A percentile compares a stretch with the other conserved stretches of the same genome.
Evolutionary conservation across 2,113 vertebrate genomes (phyloP).

Genomic region (Gracilinanus agilis): DNA sequence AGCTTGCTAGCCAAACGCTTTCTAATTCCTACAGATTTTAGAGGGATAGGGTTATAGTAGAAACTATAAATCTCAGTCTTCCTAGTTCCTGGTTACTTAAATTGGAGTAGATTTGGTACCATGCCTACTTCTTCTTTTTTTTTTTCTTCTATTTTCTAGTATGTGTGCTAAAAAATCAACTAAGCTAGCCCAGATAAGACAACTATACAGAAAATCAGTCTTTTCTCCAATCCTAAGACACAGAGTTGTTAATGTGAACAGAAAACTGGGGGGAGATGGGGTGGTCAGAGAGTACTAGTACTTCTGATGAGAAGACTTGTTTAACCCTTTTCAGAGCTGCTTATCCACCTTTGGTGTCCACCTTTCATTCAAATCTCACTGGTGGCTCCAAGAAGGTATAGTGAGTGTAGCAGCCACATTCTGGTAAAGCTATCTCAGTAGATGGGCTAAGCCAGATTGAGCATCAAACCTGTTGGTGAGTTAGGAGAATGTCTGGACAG

Average conservation of each 20-base stretch:
- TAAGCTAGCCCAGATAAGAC: neutral
- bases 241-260: neutral
- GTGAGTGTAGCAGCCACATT: no score
- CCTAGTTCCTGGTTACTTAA: neutral
- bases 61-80: neutral
- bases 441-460: no score
- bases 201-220: neutral
- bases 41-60: neutral
- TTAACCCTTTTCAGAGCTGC: no score
- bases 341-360: no score
- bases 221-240: neutral
- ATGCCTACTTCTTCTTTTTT: neutral
- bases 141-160: neutral
- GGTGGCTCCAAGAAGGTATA: no score
- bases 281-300: no score
- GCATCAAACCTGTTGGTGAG: no score
- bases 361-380: no score
- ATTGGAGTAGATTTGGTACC: neutral
- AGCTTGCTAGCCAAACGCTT: neutral
- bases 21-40: neutral
- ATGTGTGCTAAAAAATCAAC: neutral
- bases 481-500: no score
- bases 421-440: no score
- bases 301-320: no score
- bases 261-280: no score